Conservation (phyloP, 23 tunicate genomes). For the Halocynthia aurantium region DNA sequence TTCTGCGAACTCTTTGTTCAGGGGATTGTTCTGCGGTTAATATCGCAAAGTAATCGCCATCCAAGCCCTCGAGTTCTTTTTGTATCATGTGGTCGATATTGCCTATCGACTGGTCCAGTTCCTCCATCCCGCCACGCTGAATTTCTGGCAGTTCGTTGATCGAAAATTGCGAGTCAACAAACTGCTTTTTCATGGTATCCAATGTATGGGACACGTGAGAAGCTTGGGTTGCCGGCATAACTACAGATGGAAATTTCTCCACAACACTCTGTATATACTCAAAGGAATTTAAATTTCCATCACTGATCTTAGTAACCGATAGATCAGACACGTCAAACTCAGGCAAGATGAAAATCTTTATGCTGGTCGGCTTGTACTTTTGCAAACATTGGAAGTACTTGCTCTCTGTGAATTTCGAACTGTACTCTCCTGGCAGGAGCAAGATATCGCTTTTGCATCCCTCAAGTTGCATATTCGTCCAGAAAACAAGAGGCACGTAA, state of each 20-base stretch:
- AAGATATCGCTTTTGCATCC: conserved; percentile 3
- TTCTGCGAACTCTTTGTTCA: background rate
- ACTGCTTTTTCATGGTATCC: background rate
- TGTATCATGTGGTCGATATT: background rate
- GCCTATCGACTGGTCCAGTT: background rate
- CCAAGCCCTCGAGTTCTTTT: background rate
- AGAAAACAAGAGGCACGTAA: too few relatives aligned
- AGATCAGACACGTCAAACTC: conserved; percentile 3
- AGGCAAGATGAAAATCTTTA: conserved; percentile 1
- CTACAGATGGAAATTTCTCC: background rate
- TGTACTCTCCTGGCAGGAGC: conserved; percentile 4
- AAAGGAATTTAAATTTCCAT: conserved; percentile 1
- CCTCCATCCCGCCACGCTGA: background rate
- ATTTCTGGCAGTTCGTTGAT: background rate
- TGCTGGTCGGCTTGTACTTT: background rate
- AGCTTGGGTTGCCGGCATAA: conserved; percentile 2
- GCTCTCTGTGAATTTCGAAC: conserved; percentile 15
- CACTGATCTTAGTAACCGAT: background rate
- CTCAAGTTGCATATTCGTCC: background rate
- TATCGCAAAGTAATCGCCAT: conserved; percentile 38
- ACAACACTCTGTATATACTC: background rate
- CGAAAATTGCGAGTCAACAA: background rate
- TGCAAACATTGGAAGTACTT: conserved; percentile 11
- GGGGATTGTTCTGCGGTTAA: conserved; percentile 31
- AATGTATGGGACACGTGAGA: background rate